Base-by-base conservation (phyloP, 1,140 invertebrate genomes). In the Neocloeon triangulifer region DNA sequence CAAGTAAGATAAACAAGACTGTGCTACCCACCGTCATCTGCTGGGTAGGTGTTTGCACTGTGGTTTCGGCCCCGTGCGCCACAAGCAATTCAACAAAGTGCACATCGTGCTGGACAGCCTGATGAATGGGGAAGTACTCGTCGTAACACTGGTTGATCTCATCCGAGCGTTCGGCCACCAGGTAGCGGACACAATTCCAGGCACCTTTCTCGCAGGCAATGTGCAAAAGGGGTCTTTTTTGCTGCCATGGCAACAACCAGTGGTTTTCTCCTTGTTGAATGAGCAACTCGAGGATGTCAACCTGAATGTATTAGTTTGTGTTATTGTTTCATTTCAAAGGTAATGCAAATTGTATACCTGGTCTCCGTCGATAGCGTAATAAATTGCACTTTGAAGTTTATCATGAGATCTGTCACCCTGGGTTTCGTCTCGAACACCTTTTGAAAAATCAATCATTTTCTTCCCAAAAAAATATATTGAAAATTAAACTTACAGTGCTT, bases 41-140 rank as follows among this genome's bases (percentile, higher is more conserved):
- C 43, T 75, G 69, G 2, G 72, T 76, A 33, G 66, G 64, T 1
- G 72, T 76, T 16, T 65, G 48, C 2, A 74, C 72, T 3, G 59
- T 67, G 2, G 68, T 68, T 23, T 68, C 61, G 6, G 70, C 69
- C n/a, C 69, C 69, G 41, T 61, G 55, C 36, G 47, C 55, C 22
- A 73, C 69, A 13, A 74, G 49, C 19, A 73, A 44, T 41, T 71
- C 67, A 5, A 74, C 48, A 45, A 73, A 73, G 37, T 66, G 64
- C 19, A 62, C 56, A 37, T 72, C 64, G 42, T 73, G 69, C 17
- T 71, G 52, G 5, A 67, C 66, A 2, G 70, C 71, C 42, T 74
- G 69, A 46, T 75, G 72, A 31, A 76, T 71, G 5, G 72, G 72
- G 52, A 70, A 74, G 46, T 73, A 74, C 53, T 76, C 72, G 44